Percentiles rank a stretch among this genome's conserved stretches.
Evolutionary conservation across 1,140 invertebrate genomes (phyloP).

Genomic region (Piezodorus guildinii): DNA sequence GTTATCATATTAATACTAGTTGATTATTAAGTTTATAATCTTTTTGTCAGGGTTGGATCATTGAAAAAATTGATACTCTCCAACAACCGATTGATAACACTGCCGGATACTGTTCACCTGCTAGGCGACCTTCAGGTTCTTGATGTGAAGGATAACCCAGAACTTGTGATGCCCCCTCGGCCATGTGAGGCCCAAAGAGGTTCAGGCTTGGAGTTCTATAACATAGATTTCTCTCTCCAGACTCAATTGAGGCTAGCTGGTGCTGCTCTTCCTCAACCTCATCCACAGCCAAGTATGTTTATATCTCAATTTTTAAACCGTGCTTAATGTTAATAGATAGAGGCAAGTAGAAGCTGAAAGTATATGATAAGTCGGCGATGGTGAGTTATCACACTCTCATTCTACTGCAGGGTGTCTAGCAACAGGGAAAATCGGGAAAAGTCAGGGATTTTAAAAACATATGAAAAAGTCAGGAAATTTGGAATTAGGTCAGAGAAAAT

Average conservation of each 20-base stretch:
- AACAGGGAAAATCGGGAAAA: too few species aligned
- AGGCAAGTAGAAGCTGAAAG: too few species aligned
- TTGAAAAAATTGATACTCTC: conserved; percentile 90
- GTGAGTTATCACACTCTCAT: too few species aligned
- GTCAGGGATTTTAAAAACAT: too few species aligned
- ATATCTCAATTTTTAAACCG: too few species aligned
- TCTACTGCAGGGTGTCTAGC: too few species aligned
- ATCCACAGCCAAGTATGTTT: conserved; percentile 50
- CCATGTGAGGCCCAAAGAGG: conserved; percentile 67
- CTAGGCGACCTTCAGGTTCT: conserved; percentile 80
- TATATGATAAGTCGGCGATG: too few species aligned
- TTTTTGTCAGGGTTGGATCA: conserved; percentile 70
- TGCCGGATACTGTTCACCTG: conserved; percentile 95
- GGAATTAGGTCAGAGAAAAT: too few species aligned
- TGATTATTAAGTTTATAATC: too few species aligned
- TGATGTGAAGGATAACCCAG: conserved; percentile 87
- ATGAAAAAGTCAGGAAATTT: too few species aligned
- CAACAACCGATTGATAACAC: conserved; percentile 85
- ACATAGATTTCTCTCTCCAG: conserved; percentile 97
- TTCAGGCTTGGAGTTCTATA: conserved; percentile 88
- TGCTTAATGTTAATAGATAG: too few species aligned
- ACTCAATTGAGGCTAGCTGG: conserved; percentile 87
- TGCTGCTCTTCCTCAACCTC: conserved; percentile 64
- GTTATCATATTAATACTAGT: too few species aligned
- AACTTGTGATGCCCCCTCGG: conserved; percentile 95